Evolutionary conservation across 1,140 invertebrate species (phyloP).

Genomic region (Pseudobourletiella spinata): DNA sequence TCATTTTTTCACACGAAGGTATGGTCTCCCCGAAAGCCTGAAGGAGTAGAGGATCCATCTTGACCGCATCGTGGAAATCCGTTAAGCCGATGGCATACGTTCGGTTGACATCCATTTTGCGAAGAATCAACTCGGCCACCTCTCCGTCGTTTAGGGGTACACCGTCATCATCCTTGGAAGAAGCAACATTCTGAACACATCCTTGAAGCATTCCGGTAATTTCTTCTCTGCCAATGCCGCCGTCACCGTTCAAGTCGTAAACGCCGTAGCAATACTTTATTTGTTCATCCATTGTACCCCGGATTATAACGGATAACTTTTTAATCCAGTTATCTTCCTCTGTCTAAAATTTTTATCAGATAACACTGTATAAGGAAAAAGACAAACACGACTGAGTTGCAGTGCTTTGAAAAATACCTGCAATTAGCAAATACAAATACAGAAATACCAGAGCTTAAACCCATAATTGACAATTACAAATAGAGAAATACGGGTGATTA

Average conservation of each 20-base stretch:
- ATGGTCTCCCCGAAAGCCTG: not conserved
- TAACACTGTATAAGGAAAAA: no score
- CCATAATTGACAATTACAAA: no score
- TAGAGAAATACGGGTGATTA: no score
- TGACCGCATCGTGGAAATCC: slow-evolving; percentile 58
- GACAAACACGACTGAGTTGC: no score
- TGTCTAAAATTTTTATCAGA: no score
- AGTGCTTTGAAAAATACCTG: no score
- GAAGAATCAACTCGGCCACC: slow-evolving; percentile 65
- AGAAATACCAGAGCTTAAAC: no score
- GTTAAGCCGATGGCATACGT: slow-evolving; percentile 62
- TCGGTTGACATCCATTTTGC: slow-evolving; percentile 65
- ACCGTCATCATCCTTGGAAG: not conserved
- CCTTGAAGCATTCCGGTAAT: not conserved
- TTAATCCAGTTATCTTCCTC: slow-evolving; percentile 22
- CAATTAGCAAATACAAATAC: no score
- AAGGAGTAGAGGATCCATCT: slow-evolving; percentile 52
- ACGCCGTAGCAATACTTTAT: slow-evolving; percentile 14
- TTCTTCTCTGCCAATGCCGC: slow-evolving; percentile 11
- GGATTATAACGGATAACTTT: not conserved
- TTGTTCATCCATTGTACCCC: slow-evolving; percentile 21
- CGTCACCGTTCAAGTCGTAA: not conserved
- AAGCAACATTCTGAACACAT: not conserved
- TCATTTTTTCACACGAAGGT: not conserved
- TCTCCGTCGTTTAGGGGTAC: slow-evolving; percentile 50